These are phyloP conservation scores for Connochaetes taurinus DNA, from an alignment of 2,113 vertebrate species.

Conservation along the genomic window DNA sequence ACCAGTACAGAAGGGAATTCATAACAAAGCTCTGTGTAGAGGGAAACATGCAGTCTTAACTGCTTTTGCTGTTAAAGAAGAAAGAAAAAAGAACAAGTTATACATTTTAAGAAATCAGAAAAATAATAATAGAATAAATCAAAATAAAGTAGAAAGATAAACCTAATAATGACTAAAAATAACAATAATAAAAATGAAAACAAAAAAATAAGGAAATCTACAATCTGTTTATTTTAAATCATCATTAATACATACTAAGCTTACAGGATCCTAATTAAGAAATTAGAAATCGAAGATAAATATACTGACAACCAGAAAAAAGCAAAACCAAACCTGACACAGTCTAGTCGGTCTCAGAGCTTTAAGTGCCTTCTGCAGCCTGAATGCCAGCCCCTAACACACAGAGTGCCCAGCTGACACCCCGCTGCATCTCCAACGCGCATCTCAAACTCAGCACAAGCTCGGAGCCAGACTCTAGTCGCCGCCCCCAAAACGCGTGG, in stretches of 20 bases:
- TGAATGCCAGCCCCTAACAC: too few species aligned
- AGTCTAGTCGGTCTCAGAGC: neutral
- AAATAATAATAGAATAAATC: neutral
- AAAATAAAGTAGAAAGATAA: neutral
- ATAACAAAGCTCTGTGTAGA: neutral
- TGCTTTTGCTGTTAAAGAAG: neutral
- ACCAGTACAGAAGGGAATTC: neutral
- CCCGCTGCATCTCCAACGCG: neutral
- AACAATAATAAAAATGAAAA: neutral
- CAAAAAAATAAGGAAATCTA: neutral
- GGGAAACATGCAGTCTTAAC: too few species aligned
- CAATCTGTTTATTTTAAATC: neutral
- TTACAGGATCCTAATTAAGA: neutral
- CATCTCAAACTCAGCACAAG: neutral
- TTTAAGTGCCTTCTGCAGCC: neutral
- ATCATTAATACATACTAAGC: neutral
- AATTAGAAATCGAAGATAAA: neutral
- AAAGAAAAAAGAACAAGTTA: neutral
- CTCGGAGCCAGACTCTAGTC: neutral
- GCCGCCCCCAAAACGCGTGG: accelerated
- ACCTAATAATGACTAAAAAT: neutral
- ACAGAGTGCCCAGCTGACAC: accelerated
- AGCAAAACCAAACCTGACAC: neutral
- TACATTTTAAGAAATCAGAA: neutral
- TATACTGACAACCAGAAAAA: too few species aligned